A percentile compares a stretch with the other conserved stretches of the same genome.
Evolutionary conservation across 2,797 vertebrate genomes (phyloP).

Genomic region (Ataeniobius toweri): DNA sequence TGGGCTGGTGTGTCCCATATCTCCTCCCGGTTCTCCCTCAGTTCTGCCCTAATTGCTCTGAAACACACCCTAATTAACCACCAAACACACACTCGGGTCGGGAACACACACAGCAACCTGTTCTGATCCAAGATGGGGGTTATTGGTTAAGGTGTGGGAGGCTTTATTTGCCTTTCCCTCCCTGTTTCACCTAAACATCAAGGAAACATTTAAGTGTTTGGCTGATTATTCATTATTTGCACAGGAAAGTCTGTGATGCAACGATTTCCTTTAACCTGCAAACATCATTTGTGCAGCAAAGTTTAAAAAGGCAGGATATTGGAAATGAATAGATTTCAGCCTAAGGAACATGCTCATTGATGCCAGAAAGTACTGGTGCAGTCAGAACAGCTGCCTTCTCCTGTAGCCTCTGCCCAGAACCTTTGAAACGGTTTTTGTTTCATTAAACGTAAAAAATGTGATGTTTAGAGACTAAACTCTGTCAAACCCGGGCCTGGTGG

Average conservation of each 20-base stretch:
- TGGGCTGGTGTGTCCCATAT: neutral
- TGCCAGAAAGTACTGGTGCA: no score
- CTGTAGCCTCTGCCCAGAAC: no score
- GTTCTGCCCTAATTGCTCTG: neutral
- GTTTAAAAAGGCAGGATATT: no score
- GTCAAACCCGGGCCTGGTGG: neutral
- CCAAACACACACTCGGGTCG: neutral
- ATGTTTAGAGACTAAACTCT: neutral
- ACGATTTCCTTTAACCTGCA: neutral
- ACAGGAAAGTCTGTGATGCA: neutral
- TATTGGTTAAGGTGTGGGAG: conserved; percentile 45
- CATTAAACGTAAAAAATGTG: conserved; percentile 2
- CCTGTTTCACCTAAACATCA: conserved; percentile 10
- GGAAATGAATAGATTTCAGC: no score
- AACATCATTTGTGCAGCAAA: neutral
- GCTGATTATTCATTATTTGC: neutral
- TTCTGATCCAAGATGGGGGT: conserved; percentile 20
- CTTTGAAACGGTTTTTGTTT: no score
- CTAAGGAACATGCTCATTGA: no score
- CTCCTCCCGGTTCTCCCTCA: neutral
- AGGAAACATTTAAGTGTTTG: conserved; percentile 13
- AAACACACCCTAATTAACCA: conserved; percentile 14
- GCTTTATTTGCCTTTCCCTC: conserved; percentile 47
- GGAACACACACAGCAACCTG: neutral
- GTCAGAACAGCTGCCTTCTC: no score